A percentile compares a stretch with the other conserved stretches of the same genome.
Conservation (phyloP, 2,888 invertebrate species). For the Gastracanthus pulcherrimus region DNA sequence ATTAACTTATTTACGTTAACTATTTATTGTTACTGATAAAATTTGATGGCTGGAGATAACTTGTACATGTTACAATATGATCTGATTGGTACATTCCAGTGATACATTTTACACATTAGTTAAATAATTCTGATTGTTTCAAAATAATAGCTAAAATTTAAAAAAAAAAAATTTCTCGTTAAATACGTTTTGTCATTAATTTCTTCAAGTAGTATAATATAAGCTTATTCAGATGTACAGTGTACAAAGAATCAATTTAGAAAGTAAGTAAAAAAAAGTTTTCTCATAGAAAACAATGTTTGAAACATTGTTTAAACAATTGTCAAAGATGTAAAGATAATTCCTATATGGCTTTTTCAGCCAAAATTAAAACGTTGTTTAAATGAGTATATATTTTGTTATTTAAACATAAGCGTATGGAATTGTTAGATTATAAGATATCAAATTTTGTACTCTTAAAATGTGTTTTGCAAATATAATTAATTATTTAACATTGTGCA, state of each 20-base stretch:
- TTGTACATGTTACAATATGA: neutral
- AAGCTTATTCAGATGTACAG: constrained; percentile 41
- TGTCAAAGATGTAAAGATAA: constrained; percentile 40
- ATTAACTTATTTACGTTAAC: neutral
- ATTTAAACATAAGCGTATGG: constrained; percentile 44
- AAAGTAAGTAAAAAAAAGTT: constrained; percentile 34
- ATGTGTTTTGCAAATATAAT: constrained; percentile 49
- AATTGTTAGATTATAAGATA: constrained; percentile 54
- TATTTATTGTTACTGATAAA: neutral
- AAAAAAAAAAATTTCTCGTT: too few relatives aligned
- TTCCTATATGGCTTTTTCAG: constrained; percentile 15
- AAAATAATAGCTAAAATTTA: neutral
- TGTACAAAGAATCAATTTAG: constrained; percentile 58
- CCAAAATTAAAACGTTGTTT: constrained; percentile 24
- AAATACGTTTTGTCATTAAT: too few relatives aligned
- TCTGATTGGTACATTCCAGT: neutral
- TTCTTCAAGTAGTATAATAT: too few relatives aligned
- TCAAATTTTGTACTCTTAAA: constrained; percentile 51
- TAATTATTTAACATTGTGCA: neutral
- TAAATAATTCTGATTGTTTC: neutral
- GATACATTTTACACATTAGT: too few relatives aligned
- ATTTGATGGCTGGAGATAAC: neutral
- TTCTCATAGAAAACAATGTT: constrained; percentile 47
- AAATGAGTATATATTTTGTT: constrained; percentile 55
- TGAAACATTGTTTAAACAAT: constrained; percentile 47